Evolutionary conservation across 2,888 invertebrate genomes (phyloP).

Genomic region (Magallana nippona): DNA sequence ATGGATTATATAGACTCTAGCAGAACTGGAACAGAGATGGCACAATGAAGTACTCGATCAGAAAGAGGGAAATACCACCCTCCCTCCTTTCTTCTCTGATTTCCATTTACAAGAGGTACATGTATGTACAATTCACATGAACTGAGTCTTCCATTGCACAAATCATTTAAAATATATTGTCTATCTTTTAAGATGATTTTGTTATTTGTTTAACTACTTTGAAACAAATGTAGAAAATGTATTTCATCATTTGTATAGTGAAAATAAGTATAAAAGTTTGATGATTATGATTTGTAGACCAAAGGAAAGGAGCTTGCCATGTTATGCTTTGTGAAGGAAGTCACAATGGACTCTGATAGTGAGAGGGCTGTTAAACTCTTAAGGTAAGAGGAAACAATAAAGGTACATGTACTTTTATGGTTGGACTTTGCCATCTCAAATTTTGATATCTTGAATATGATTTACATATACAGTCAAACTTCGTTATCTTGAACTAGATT

Average conservation of each 20-base stretch:
- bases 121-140: no score
- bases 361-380: slow-evolving; percentile 73
- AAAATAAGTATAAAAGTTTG: background rate
- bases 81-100: slow-evolving; percentile 78
- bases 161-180: no score
- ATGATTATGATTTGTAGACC: slow-evolving; percentile 63
- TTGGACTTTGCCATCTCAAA: no score
- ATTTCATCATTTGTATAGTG: no score
- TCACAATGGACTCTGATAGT: slow-evolving; percentile 71
- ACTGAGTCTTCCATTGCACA: no score
- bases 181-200: no score
- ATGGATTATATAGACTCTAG: slow-evolving; percentile 70
- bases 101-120: slow-evolving; percentile 77
- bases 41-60: slow-evolving; percentile 75
- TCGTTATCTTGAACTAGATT: no score
- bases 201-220: no score
- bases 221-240: no score
- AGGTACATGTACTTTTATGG: no score
- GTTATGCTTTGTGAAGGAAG: slow-evolving; percentile 78
- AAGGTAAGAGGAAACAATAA: slow-evolving; percentile 60
- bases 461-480: no score
- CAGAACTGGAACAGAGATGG: slow-evolving; percentile 79
- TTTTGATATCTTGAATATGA: no score
- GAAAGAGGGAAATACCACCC: slow-evolving; percentile 61
- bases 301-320: slow-evolving; percentile 77